Evolutionary conservation across 2,113 vertebrate genomes (phyloP), one percentile per base, ranked within the genome.

Genomic region (Nothoprocta pentlandii): DNA sequence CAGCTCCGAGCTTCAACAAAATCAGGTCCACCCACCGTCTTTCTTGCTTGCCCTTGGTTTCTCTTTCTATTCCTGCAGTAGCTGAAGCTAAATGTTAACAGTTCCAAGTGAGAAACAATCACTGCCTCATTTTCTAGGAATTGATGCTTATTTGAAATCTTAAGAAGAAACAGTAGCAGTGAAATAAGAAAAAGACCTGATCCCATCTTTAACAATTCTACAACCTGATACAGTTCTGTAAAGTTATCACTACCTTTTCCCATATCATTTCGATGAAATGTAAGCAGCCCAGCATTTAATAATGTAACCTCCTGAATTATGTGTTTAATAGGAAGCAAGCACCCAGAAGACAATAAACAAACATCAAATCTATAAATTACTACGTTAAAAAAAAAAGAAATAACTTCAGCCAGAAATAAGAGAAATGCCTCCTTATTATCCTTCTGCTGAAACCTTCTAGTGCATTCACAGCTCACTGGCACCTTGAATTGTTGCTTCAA

Each of bases 401-500:
- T 44, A n/a, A 80, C 62, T 92, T 78, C 68, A 85, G 39, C 47
- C 80, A 86, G 74, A 68, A 89, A 93, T 69, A 89, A 85, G 66
- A 34, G 71, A 92, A 93, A 75, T 30, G 22, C 13, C 53, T 79
- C 69, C 90, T 81, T 86, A 39, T 30, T 56, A 61, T 30, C 16
- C 78, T 93, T 88, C 61, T 75, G 39, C 77, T 81, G 88, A 64
- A 79, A 81, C 54, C 73, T 95, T 94, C 90, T 85, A 63, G 77
- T 76, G 80, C 58, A 83, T 81, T 93, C 80, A 76, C 69, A 84
- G 9, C 30, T 92, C 25, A 4, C 83, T 93, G 92, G 84, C 85
- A 81, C 12, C 80, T 95, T 95, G 93, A 95, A 90, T 95, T 95
- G 96, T 89, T 92, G 83, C 74, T 95, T 95, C 93, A 96, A 95